Base-by-base conservation (phyloP, 2,888 invertebrate species). In the Thymelicus sylvestris region DNA sequence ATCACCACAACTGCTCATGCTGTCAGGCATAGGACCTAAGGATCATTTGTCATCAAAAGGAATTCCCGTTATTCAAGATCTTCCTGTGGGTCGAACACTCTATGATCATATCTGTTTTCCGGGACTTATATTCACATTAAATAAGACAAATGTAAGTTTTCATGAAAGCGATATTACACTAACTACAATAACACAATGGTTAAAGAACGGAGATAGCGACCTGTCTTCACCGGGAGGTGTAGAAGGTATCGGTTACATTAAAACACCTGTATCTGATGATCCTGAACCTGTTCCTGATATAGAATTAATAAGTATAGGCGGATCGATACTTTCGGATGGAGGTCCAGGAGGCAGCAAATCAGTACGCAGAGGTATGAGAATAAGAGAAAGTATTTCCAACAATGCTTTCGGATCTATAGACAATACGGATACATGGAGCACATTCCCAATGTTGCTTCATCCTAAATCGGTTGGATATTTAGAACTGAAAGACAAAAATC, bases 1-100 rank as follows among this genome's bases (percentile, higher is more conserved):
- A 80, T 97, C 98, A 0, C 98, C 98, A 0, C 98, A 99, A 86
- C 85, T 99, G 3, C 94, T 99, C 10, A 97, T 98, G 97, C 86
- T 99, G 6, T 98, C 98, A 7, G 98, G 98, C 0, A 82, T 95
- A 13, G 95, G 95, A 2, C 95, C 95, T 0, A 87, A 80, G 72
- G 82, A 95, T 60, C 93, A 96, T 78, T 85, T 96, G 1, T 81
- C 86, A 19, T 87, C 92, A 4, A 83, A 95, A 0, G 92, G 92
- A 0, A 94, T 96, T 74, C 95, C 95, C 0, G 85, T 96, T 0
- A 78, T 96, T 4, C 88, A 95, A 74, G 94, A 96, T 76, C 87
- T 96, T 15, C 96, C 96, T 0, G 96, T 97, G 0, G 97, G 97
- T 0, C 86, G 94, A 78, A 95, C 94, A 15, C 81, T 96, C 63